phyloP scores from a whole-genome alignment of 2,797 vertebrate genomes.

The Myioborus miniatus region DNA sequence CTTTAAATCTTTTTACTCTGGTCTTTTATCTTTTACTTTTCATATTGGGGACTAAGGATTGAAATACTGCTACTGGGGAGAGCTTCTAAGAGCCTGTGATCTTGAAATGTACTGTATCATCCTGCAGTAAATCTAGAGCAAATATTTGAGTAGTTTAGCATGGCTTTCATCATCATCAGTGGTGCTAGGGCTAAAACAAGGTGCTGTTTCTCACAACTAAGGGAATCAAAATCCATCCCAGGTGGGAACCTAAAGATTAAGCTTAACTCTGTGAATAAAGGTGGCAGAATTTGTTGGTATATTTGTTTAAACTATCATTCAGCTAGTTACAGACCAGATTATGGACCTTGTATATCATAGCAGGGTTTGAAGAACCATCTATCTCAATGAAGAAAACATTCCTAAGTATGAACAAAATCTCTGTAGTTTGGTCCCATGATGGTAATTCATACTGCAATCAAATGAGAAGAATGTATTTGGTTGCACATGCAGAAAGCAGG shows the following conservation, averaged over 20 bases:
- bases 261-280: not conserved
- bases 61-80: constrained; percentile 69
- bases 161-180: not conserved
- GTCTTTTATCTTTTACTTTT: constrained; percentile 17
- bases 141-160: not conserved
- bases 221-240: not conserved
- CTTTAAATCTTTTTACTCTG: constrained; percentile 44
- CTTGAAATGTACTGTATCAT: not conserved
- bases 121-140: not conserved
- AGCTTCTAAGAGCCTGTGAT: not conserved
- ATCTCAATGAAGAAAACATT: not conserved
- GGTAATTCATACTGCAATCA: not conserved
- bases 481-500: not conserved
- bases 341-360: not conserved
- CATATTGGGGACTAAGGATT: constrained; percentile 53
- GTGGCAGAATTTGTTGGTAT: not conserved
- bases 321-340: not conserved
- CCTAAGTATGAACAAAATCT: not conserved
- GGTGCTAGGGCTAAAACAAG: constrained; percentile 10
- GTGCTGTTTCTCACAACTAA: not conserved
- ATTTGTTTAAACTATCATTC: not conserved
- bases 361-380: not conserved
- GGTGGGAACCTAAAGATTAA: not conserved
- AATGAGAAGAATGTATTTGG: not conserved
- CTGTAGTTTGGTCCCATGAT: not conserved